These are phyloP conservation scores for Pseudorasbora parva DNA, from an alignment of 2,113 vertebrate species.

Conservation along the genomic window DNA sequence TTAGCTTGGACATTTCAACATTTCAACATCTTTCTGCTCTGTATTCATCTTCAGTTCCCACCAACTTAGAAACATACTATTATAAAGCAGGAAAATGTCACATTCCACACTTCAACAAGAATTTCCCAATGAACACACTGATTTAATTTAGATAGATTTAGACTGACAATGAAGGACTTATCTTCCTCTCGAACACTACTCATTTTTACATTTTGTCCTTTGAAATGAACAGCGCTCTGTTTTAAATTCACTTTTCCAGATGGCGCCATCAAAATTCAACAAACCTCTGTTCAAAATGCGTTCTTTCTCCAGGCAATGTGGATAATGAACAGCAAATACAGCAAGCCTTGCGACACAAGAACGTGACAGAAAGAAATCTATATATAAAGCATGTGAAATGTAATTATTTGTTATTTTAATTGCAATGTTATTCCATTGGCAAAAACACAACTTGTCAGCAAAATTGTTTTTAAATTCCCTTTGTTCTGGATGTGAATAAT, in stretches of 20 bases:
- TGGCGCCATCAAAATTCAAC: constrained; percentile 27
- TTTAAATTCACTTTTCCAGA: constrained; percentile 41
- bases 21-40: constrained; percentile 17
- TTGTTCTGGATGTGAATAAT: constrained; percentile 16
- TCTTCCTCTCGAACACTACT: constrained; percentile 33
- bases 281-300: constrained; percentile 7
- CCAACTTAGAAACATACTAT: constrained; percentile 32
- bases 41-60: constrained; percentile 35
- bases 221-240: constrained; percentile 37
- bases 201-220: constrained; percentile 38
- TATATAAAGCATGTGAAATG: neutral
- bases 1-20: constrained; percentile 25
- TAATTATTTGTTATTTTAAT: constrained; percentile 3
- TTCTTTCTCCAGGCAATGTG: constrained; percentile 12
- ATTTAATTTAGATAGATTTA: constrained; percentile 54
- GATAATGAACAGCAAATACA: constrained; percentile 38
- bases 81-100: constrained; percentile 45
- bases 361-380: neutral
- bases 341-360: neutral
- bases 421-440: neutral
- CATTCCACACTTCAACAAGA: constrained; percentile 45
- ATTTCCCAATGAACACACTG: constrained; percentile 38
- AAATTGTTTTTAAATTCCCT: constrained; percentile 3
- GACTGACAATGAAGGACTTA: constrained; percentile 42
- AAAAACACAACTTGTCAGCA: constrained; percentile 18